Conservation (phyloP, 2,113 vertebrate genomes). For the Collichthys lucidus region DNA sequence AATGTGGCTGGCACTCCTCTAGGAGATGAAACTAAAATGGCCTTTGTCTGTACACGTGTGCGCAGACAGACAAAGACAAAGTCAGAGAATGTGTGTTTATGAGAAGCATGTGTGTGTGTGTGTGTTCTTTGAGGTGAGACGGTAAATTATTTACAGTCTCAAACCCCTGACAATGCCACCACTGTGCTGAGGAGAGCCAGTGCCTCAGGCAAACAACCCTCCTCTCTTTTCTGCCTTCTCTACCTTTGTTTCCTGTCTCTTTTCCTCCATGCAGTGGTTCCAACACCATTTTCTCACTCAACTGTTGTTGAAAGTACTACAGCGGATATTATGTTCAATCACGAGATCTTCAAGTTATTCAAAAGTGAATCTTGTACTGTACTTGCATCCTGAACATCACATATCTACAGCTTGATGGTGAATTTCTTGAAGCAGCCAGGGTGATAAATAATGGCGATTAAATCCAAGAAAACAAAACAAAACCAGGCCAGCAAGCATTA, state of each 20-base stretch:
- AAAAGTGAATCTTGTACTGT: background rate
- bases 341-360: background rate
- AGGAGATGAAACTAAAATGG: conserved; percentile 35
- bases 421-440: background rate
- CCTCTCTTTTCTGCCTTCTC: background rate
- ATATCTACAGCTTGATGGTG: background rate
- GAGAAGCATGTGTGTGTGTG: conserved; percentile 10
- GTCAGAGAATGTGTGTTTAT: conserved; percentile 19
- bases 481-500: background rate
- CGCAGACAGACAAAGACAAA: conserved; percentile 29
- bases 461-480: background rate
- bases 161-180: conserved; percentile 59
- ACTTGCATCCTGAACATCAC: background rate
- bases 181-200: conserved; percentile 41
- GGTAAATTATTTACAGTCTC: conserved; percentile 76
- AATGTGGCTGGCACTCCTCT: background rate
- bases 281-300: background rate
- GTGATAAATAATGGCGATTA: background rate
- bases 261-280: background rate
- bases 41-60: conserved; percentile 4
- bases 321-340: background rate
- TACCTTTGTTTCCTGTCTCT: conserved; percentile 31
- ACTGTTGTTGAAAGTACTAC: background rate
- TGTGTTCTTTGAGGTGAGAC: conserved; percentile 38
- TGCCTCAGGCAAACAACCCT: conserved; percentile 54